These are phyloP conservation scores for Podiceps cristatus DNA, from an alignment of 2,113 vertebrate genomes.

Conservation along the genomic window DNA sequence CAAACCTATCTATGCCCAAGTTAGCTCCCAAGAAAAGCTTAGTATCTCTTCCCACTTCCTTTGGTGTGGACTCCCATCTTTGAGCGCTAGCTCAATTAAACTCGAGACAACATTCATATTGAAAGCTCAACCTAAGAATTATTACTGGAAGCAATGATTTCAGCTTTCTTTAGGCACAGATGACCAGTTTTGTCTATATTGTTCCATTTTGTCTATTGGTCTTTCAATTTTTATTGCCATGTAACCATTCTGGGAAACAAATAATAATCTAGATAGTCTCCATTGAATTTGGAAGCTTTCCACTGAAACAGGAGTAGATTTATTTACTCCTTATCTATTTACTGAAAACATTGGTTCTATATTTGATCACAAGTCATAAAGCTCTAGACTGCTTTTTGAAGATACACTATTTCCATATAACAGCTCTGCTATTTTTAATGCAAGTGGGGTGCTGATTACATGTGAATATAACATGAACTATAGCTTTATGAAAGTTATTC, in stretches of 20 bases:
- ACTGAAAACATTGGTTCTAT: background rate
- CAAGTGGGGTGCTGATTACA: background rate
- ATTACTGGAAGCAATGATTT: background rate
- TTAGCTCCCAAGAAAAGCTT: background rate
- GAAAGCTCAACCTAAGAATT: background rate
- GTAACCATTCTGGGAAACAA: background rate
- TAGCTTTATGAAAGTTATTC: background rate
- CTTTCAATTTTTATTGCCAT: background rate
- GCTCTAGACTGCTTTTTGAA: background rate
- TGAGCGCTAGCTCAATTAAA: background rate
- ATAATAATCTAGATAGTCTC: background rate
- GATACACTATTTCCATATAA: background rate
- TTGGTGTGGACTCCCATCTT: background rate
- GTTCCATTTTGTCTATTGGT: background rate
- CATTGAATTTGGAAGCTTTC: background rate
- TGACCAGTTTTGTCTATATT: background rate
- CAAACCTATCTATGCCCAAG: background rate
- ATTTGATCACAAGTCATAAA: background rate
- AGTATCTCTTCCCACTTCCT: background rate
- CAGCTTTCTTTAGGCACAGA: background rate
- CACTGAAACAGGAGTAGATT: background rate
- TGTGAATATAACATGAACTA: background rate
- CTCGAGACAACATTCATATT: background rate
- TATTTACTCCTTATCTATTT: background rate
- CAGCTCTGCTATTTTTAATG: background rate